Base-by-base conservation (phyloP, 2,888 invertebrate species). In the Drosophila birchii region DNA sequence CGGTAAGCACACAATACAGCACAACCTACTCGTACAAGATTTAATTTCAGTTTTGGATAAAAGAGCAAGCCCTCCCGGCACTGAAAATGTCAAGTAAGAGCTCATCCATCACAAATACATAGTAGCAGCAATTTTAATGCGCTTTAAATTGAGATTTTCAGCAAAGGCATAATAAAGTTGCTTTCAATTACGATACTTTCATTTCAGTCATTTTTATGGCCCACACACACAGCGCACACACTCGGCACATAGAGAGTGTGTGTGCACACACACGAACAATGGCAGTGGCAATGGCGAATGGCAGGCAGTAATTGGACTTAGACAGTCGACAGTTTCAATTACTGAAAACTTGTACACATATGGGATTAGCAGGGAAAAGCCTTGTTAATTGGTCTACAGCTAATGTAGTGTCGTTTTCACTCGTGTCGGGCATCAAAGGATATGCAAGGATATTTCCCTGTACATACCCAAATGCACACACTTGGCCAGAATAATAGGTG, bases 321-420 rank as follows among this genome's bases (percentile, higher is more conserved):
- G 75, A 76, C 59, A 71, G 75, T 64, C 76, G 76, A 71, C 75
- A 76, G 76, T 76, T 76, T 76, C 71, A 76, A 76, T 76, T 76
- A 76, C 75, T 76, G 74, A 75, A 76, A 75, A 76, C 75, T 75
- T 75, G 75, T 70, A 68, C 68, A 68, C 68, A 68, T 68, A 75
- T 63, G 54, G 75, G 75, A 76, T 76, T 76, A 76, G 76, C 57
- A 61, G 71, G 58, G 62, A 51, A 71, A 76, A 76, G 75, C 76
- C 71, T 75, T 75, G 75, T 76, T 76, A 76, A 76, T 76, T 76
- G 75, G 74, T 67, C 74, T 76, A 70, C 59, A 64, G 59, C 75
- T 76, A 76, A 76, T 76, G 75, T 63, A 76, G 76, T 75, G 75
- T 71, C 64, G 60, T 76, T 75, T 76, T 75, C 75, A 76, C 76